Base-by-base conservation (phyloP, 1,140 invertebrate genomes). In the Musca vetustissima region DNA sequence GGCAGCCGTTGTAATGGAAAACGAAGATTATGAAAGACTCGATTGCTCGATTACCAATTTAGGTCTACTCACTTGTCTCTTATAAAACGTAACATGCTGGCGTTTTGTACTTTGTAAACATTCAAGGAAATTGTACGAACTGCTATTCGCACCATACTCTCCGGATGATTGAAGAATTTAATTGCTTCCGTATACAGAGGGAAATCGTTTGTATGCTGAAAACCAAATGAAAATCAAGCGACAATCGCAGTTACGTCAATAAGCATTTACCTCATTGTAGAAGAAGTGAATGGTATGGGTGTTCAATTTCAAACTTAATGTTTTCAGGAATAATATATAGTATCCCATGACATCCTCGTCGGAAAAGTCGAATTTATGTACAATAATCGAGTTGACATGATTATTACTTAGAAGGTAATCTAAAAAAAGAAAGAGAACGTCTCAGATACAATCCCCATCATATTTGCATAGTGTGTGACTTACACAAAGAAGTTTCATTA, bases 311-410 rank as follows among this genome's bases (percentile, higher is more conserved):
- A 99, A 87, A 73, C 97, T 99, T 17, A 99, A 85, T 0, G 97
- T 99, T 84, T 99, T 99, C 67, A 99, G 83, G 83, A 99, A 99
- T 55, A 97, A 98, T 81, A 99, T 99, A 83, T 99, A 99, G 83
- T 99, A 99, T 6, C 97, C 98, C 96, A 99, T 98, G 2, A 99
- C 96, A 88, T 99, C 98, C 85, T 99, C 98, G 85, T 99, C 97
- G 15, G 95, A 96, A 79, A 99, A 98, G 83, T 99, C 98, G 88
- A 99, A 99, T 85, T 98, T 98, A 84, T 99, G 97, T 48, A 97
- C 94, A 81, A 99, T 99, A 77, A 99, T 99, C 43, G 94, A 96
- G 85, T 99, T 99, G 19, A 99, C 96, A 87, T 99, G 97, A 85
- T 99, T 99, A 84, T 99, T 99, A 76, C 97, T 99, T 17, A 99